phyloP scores from a whole-genome alignment of 2,888 invertebrate genomes.

The Drosophila paranaensis region DNA sequence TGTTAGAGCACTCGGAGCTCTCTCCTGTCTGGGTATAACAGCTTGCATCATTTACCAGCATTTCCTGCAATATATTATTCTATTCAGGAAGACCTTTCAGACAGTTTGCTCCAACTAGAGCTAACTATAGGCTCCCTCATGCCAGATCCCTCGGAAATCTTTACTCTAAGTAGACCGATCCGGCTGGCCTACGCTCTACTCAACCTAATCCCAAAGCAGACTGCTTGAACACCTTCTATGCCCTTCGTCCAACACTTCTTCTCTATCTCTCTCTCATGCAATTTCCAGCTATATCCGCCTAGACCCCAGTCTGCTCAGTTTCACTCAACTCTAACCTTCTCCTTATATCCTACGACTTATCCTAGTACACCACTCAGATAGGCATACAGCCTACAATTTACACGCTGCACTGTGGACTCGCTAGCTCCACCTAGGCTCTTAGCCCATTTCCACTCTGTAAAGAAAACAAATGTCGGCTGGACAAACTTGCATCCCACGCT shows the following conservation, averaged over 20 bases:
- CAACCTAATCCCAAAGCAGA: background rate
- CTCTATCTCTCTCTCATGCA: background rate
- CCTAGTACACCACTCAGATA: background rate
- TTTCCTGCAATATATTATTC: background rate
- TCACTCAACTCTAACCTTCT: no score
- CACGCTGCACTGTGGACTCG: background rate
- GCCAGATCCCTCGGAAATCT: background rate
- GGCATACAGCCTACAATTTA: background rate
- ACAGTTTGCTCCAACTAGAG: background rate
- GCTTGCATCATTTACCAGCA: background rate
- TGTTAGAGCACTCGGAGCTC: no score
- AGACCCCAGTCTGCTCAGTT: background rate
- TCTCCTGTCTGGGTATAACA: no score
- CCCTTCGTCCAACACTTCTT: background rate
- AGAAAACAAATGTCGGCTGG: background rate
- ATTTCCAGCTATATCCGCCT: background rate
- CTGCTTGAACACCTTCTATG: background rate
- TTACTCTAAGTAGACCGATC: background rate
- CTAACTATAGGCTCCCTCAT: background rate
- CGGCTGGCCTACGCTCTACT: background rate
- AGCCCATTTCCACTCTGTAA: background rate
- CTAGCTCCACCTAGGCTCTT: background rate
- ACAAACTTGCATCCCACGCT: constrained; percentile 5
- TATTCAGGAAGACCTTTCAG: background rate
- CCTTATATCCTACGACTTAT: background rate